phyloP scores from a whole-genome alignment of 92 coral and sea anemone genomes.

The Porites divaricata region DNA sequence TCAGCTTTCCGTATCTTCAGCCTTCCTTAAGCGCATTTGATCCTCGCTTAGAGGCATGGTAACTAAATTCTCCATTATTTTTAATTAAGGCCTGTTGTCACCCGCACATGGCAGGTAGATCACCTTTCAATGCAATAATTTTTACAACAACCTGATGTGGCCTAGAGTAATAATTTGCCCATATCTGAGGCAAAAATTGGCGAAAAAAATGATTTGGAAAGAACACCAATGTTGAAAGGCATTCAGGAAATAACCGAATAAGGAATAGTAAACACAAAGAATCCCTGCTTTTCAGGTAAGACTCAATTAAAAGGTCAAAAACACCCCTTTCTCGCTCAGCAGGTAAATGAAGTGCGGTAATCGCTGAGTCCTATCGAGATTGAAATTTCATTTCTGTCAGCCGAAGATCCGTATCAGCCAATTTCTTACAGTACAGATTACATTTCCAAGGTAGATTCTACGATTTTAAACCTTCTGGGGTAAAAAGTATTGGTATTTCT shows the following conservation, averaged over 20 bases:
- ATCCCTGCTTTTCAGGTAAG: constrained; percentile 11
- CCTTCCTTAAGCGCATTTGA: not conserved
- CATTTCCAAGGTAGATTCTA: not conserved
- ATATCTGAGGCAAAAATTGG: not conserved
- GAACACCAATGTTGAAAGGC: not conserved
- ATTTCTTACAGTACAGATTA: not conserved
- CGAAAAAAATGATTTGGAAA: not conserved
- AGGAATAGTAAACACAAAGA: not conserved
- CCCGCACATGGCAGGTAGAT: constrained; percentile 39
- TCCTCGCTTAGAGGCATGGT: constrained; percentile 31
- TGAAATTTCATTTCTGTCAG: not conserved
- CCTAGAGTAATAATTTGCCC: not conserved
- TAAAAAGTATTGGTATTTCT: not conserved
- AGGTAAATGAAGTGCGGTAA: not conserved
- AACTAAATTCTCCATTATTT: constrained; percentile 18
- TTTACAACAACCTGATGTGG: not conserved
- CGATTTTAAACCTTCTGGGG: not conserved
- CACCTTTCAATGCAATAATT: not conserved
- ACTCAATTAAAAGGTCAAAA: constrained; percentile 12
- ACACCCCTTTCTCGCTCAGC: not conserved
- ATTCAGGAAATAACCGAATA: not conserved
- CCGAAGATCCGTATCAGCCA: not conserved
- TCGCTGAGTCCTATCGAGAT: not conserved
- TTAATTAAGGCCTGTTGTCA: constrained; percentile 19
- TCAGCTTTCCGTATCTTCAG: too few relatives aligned